These are phyloP conservation scores for Nycticorax nycticorax DNA, from an alignment of 2,113 vertebrate genomes.

Conservation along the genomic window DNA sequence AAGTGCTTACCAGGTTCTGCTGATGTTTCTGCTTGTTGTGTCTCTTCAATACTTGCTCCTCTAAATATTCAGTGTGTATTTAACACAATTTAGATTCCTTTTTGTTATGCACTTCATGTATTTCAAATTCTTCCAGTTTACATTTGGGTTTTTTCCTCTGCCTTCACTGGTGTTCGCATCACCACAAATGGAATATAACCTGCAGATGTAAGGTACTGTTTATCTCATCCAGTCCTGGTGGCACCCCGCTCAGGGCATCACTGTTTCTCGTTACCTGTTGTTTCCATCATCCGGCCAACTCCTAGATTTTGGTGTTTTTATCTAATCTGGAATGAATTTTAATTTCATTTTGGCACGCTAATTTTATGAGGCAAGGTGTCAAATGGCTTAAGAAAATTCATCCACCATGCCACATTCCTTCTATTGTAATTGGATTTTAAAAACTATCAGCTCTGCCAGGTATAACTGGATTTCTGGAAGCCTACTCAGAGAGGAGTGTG, in stretches of 20 bases:
- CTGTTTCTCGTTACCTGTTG: background rate
- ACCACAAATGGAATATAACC: background rate
- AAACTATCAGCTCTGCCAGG: background rate
- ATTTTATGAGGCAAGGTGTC: background rate
- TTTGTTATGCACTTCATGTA: background rate
- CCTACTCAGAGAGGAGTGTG: background rate
- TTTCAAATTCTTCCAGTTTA: background rate
- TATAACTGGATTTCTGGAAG: slow-evolving; percentile 28
- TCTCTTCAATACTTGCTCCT: background rate
- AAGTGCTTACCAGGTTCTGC: background rate
- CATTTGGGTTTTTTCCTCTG: background rate
- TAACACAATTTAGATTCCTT: background rate
- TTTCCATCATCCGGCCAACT: background rate
- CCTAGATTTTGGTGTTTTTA: background rate
- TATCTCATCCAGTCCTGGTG: background rate
- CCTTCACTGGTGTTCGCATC: background rate
- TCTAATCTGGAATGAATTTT: background rate
- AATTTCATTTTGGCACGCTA: background rate
- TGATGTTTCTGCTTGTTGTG: background rate
- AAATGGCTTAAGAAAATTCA: background rate
- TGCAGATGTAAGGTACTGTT: background rate
- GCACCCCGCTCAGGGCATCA: rapidly evolving
- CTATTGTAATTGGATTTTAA: background rate
- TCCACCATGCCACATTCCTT: background rate
- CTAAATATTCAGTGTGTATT: background rate